These are phyloP conservation scores for Orthosia gothica DNA, from an alignment of 2,888 invertebrate genomes.

Conservation along the genomic window DNA sequence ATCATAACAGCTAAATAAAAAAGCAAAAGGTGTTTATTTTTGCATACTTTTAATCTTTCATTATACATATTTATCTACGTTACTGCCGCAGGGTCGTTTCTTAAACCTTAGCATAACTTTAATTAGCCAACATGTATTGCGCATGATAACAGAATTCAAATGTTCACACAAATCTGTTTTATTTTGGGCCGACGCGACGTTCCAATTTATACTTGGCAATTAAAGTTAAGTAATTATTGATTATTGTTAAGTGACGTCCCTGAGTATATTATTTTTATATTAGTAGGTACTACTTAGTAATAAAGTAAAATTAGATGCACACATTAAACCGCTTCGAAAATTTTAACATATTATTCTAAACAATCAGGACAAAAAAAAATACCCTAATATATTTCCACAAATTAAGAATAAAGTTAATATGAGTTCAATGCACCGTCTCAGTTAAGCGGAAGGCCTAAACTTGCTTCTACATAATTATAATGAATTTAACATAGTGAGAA, in stretches of 20 bases:
- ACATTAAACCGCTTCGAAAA: slow-evolving; percentile 55
- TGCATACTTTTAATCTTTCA: slow-evolving; percentile 41
- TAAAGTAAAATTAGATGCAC: slow-evolving; percentile 62
- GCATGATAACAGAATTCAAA: not conserved
- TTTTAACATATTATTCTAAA: slow-evolving; percentile 22
- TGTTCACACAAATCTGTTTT: not conserved
- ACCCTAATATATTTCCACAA: slow-evolving; percentile 23
- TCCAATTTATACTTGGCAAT: not conserved
- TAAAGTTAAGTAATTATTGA: not conserved
- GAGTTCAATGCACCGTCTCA: not conserved
- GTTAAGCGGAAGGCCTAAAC: not conserved
- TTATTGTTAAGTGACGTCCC: slow-evolving; percentile 20
- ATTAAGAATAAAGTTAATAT: not conserved
- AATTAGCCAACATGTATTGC: not conserved
- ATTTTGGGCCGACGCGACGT: not conserved
- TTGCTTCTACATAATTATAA: not conserved
- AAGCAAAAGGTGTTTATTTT: slow-evolving; percentile 21
- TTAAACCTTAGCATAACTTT: slow-evolving; percentile 9
- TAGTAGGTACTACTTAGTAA: slow-evolving; percentile 41
- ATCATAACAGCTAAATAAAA: slow-evolving; percentile 14
- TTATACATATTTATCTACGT: slow-evolving; percentile 46
- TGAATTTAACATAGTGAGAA: not conserved
- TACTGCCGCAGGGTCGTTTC: slow-evolving; percentile 26
- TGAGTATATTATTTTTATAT: slow-evolving; percentile 17
- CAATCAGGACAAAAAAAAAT: slow-evolving; percentile 43